Base-by-base conservation (phyloP, 2,797 vertebrate species). In the Vipera latastei region DNA sequence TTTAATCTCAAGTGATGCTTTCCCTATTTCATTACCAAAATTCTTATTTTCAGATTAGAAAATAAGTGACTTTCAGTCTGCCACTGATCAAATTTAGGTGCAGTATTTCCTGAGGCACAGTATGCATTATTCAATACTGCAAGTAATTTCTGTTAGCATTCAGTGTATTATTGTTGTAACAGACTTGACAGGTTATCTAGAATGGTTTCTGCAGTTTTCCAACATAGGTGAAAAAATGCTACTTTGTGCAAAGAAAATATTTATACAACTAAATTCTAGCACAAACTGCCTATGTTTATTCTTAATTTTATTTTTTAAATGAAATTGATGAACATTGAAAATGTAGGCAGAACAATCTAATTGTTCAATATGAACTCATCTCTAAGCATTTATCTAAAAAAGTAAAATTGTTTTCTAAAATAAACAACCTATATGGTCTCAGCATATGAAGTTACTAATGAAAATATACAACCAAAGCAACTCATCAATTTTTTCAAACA, bases 121-220 rank as follows among this genome's bases (percentile, higher is more conserved):
- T 28, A 86, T 89, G 28, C 51, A 22, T 51, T 55, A 89, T 51
- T 57, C 3, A 3, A 78, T 69, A 94, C 57, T 94, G 32, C 57
- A 94, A 26, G 88, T 56, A 89, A 60, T 61, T 86, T 28, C 25
- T 48, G 25, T 7, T 63, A n/a, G 51, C 25, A 93, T 28, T 65
- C 89, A 7, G 38, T 87, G 94, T 95, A 55, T 1, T 63, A 93
- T 90, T 90, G 69, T n/a, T 92, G 57, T 89, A 91, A 94, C 88
- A 63, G 90, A 3, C 16, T 65, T 90, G 73, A 48, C 48, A 91
- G n/a, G 94, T 93, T 51, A 53, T 4, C 26, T 73, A 61, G 55
- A 22, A 92, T 95, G 94, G 51, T 51, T 94, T 89, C 44, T n/a
- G 26, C 2, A 28, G 53, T 93, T 94, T 91, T 85, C 9, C 94